Conservation (phyloP, 2,888 invertebrate species). For the Adela reaumurella region DNA sequence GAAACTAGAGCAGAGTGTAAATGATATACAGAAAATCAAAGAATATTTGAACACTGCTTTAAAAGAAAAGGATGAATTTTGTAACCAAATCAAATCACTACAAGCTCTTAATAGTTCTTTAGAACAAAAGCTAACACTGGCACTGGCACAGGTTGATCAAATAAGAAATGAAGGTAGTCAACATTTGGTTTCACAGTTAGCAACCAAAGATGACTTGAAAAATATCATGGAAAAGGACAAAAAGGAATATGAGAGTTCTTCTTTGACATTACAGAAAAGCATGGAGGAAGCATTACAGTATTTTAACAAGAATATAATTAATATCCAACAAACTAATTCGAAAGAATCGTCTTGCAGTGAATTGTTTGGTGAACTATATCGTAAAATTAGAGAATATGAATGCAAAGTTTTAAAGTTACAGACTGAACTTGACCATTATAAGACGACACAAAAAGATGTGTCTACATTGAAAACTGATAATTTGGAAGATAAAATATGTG, state of each 20-base stretch:
- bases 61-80: slow-evolving; percentile 40
- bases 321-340: slow-evolving; percentile 21
- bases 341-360: slow-evolving; percentile 19
- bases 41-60: slow-evolving; percentile 23
- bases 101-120: slow-evolving; percentile 45
- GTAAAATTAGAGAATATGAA: slow-evolving; percentile 45
- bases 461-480: slow-evolving; percentile 30
- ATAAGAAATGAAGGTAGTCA: slow-evolving; percentile 15
- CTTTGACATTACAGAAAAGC: slow-evolving; percentile 31
- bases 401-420: slow-evolving; percentile 43
- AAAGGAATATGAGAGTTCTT: slow-evolving; percentile 39
- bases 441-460: slow-evolving; percentile 19
- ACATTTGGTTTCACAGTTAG: slow-evolving; percentile 19
- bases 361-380: slow-evolving; percentile 39
- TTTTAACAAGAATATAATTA: slow-evolving; percentile 31
- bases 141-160: slow-evolving; percentile 23
- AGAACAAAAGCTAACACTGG: slow-evolving; percentile 35
- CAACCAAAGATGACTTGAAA: slow-evolving; percentile 35
- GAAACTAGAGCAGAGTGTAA: slow-evolving; percentile 16
- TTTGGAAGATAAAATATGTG: slow-evolving; percentile 39
- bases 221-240: slow-evolving; percentile 37
- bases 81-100: slow-evolving; percentile 43
- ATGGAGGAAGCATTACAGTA: slow-evolving; percentile 33
- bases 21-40: slow-evolving; percentile 19
- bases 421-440: slow-evolving; percentile 45